Evolutionary conservation across 2,113 vertebrate species (phyloP), one percentile per base, ranked within the genome.

Genomic region (Choloepus hoffmanni): DNA sequence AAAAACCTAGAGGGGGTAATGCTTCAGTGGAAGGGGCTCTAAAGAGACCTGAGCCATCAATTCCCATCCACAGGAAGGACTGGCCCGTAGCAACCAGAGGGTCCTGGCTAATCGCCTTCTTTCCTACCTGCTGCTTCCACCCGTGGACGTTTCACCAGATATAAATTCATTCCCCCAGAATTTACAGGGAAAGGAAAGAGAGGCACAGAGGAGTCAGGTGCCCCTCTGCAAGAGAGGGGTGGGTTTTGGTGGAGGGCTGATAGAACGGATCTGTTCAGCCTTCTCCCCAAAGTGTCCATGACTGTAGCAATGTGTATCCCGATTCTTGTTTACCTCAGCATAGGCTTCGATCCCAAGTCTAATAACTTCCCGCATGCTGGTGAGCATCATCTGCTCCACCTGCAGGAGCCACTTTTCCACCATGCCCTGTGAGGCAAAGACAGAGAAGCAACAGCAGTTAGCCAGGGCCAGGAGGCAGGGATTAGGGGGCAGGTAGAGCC

Each of bases 401-500:
- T 99, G 98, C 94, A 98, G 97, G 67, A 99, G 98, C 99, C 99
- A 99, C 96, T 99, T 99, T 96, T 99, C 99, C 70, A 99, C 99
- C 99, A 99, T 99, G 53, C 99, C 99, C 99, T 99, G 92, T 11
- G 90, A 94, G 91, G 15, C 53, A 92, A 68, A 28, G 26, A 84
- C 24, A 68, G 73, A 50, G 50, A 76, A 30, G 21, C 15, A 55
- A 58, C 9, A 55, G 24, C 3, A 23, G 33, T 93, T 45, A 89
- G n/a, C 9, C 60, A 68, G 28, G 36, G 30, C 18, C 77, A 0
- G 1, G 74, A 33, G 5, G 5, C 13, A 68, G 24, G 36, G 15
- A 10, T 8, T 5, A 13, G 19, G 55, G 55, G 16, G 55, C 14
- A 19, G 16, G 19, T 62, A 83, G 14, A 77, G 23, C 13, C 13